Percentiles rank a stretch among this genome's conserved stretches.
Evolutionary conservation across 2,888 invertebrate species (phyloP).

Genomic region (Eurois occulta): DNA sequence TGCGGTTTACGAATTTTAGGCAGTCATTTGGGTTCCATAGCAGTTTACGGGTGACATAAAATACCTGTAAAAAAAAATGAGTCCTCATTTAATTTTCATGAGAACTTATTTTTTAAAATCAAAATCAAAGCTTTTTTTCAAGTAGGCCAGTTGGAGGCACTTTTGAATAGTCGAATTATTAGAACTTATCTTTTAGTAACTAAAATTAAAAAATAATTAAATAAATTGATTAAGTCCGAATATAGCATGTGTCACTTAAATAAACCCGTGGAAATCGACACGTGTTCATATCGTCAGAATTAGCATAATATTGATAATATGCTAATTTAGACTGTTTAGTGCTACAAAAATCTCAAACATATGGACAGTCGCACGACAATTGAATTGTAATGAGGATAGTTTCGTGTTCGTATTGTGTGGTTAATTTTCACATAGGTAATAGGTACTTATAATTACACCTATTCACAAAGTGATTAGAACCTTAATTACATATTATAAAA

Average conservation of each 20-base stretch:
- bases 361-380: constrained; percentile 78
- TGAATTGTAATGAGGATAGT: constrained; percentile 68
- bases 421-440: background rate
- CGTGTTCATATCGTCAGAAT: constrained; percentile 74
- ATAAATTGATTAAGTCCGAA: background rate
- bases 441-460: too few relatives aligned
- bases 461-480: too few relatives aligned
- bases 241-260: constrained; percentile 59
- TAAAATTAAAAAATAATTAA: too few relatives aligned
- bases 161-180: too few relatives aligned
- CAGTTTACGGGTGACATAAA: background rate
- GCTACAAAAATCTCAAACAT: constrained; percentile 73
- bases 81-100: background rate
- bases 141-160: too few relatives aligned
- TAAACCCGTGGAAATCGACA: constrained; percentile 69
- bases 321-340: constrained; percentile 70
- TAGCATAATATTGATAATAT: constrained; percentile 74
- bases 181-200: background rate
- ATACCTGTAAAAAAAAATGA: too few relatives aligned
- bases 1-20: too few relatives aligned
- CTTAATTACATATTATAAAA: background rate
- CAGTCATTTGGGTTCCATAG: too few relatives aligned
- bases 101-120: too few relatives aligned
- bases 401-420: constrained; percentile 54
- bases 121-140: too few relatives aligned